These are phyloP conservation scores for Caerostris darwini DNA, from an alignment of 1,140 invertebrate species.

Conservation along the genomic window DNA sequence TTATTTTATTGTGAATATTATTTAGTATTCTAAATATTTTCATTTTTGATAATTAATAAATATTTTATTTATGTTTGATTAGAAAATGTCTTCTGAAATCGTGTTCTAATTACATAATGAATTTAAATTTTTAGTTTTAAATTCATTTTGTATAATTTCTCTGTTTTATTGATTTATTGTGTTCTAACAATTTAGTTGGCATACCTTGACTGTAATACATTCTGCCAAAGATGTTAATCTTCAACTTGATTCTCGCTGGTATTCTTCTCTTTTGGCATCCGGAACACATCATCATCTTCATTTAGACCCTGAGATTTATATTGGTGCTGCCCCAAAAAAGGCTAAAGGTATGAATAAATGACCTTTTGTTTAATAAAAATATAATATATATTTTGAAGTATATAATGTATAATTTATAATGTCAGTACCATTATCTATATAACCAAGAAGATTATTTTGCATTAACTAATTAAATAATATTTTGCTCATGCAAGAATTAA, in stretches of 20 bases:
- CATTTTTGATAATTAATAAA: no score
- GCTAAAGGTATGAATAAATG: conserved; percentile 80
- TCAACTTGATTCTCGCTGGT: conserved; percentile 85
- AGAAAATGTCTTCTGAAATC: neutral
- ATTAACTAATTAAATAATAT: no score
- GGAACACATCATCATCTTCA: conserved; percentile 89
- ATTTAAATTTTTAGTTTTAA: no score
- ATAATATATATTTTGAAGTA: neutral
- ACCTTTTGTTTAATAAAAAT: neutral
- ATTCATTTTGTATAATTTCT: neutral
- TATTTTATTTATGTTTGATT: neutral
- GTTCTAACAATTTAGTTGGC: conserved; percentile 85
- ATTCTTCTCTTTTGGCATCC: conserved; percentile 86
- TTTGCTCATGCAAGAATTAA: no score
- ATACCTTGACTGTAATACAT: conserved; percentile 93
- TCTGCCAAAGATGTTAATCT: conserved; percentile 88
- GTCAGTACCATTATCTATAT: no score
- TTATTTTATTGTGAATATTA: no score
- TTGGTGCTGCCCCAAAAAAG: conserved; percentile 89
- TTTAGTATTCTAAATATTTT: neutral
- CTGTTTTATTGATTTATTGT: neutral
- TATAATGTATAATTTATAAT: neutral
- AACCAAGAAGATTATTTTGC: no score
- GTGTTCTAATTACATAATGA: no score
- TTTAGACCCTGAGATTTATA: conserved; percentile 95